Base-by-base conservation (phyloP, 2,113 vertebrate genomes). In the Pseudorasbora parva region DNA sequence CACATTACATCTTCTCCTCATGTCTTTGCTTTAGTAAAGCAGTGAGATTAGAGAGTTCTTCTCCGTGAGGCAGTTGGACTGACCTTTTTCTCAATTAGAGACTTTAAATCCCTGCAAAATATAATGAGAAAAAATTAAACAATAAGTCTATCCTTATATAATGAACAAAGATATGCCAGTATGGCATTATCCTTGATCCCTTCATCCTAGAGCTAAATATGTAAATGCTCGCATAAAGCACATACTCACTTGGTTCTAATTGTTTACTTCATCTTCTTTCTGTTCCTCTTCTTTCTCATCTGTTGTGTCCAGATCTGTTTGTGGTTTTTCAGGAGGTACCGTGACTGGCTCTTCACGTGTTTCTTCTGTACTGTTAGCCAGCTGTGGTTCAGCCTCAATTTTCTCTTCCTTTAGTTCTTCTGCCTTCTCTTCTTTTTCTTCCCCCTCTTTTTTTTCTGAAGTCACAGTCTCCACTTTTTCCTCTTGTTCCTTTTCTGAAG, bases 61-160 rank as follows among this genome's bases (percentile, higher is more conserved):
- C 45, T 5, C 60, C 37, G 25, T 41, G 21, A 15, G 64, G 74
- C 45, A 74, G 30, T 2, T 41, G 77, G 57, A 73, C 37, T 25
- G 54, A 47, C 54, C 19, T 43, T 15, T 45, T 21, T 71, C 41
- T 75, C 33, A 47, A 60, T 30, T 30, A 62, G 49, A 81, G 14
- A 21, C 4, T 64, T 82, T 43, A 37, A 23, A 45, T 19, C 74
- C 80, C 83, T 87, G 83, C 41, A 85, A 80, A 49, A 56, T 41
- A 77, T 0, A 77, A 77, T 41, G 6, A 82, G 37, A 83, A 21
- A 8, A 45, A n/a, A 77, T 25, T 4, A 17, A 69, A 25, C 17
- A 69, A 9, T 19, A 23, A 15, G 33, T 21, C 12, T 3, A 1
- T 73, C 11, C n/a, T 25, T 49, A 8, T 8, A 72, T 73, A 17